Evolutionary conservation across 1,140 invertebrate species (phyloP).

Genomic region (Telenomus remus): DNA sequence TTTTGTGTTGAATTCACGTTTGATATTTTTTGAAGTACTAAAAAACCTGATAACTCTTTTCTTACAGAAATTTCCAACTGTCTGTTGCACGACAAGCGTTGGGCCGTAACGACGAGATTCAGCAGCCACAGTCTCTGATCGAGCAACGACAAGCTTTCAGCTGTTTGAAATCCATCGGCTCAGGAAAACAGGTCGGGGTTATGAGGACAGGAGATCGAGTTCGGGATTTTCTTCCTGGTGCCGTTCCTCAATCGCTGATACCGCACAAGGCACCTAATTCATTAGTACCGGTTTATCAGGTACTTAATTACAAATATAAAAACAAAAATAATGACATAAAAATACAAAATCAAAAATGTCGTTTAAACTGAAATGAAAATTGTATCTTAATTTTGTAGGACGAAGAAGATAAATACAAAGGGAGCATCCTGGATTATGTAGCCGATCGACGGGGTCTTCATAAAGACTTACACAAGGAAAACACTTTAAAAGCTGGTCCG

Average conservation of each 20-base stretch:
- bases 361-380: too few species aligned
- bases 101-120: constrained; percentile 77
- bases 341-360: too few species aligned
- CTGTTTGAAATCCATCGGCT: constrained; percentile 80
- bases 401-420: constrained; percentile 48
- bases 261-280: constrained; percentile 60
- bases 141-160: constrained; percentile 84
- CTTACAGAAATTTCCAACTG: constrained; percentile 79
- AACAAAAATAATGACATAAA: not conserved
- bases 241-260: constrained; percentile 64
- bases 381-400: constrained; percentile 54
- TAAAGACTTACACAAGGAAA: constrained; percentile 79
- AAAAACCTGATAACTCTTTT: too few species aligned
- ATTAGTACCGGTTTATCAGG: constrained; percentile 70
- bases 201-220: constrained; percentile 74
- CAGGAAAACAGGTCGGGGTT: constrained; percentile 74
- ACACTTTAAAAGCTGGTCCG: constrained; percentile 78
- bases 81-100: constrained; percentile 78
- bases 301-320: constrained; percentile 17
- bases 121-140: constrained; percentile 76
- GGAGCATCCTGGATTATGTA: constrained; percentile 42
- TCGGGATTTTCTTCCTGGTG: constrained; percentile 67
- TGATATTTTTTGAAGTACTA: too few species aligned
- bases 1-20: constrained; percentile 10
- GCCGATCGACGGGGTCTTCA: constrained; percentile 68